These are phyloP conservation scores for Lacerta bilineata DNA, from an alignment of 2,797 vertebrate species.

Conservation along the genomic window DNA sequence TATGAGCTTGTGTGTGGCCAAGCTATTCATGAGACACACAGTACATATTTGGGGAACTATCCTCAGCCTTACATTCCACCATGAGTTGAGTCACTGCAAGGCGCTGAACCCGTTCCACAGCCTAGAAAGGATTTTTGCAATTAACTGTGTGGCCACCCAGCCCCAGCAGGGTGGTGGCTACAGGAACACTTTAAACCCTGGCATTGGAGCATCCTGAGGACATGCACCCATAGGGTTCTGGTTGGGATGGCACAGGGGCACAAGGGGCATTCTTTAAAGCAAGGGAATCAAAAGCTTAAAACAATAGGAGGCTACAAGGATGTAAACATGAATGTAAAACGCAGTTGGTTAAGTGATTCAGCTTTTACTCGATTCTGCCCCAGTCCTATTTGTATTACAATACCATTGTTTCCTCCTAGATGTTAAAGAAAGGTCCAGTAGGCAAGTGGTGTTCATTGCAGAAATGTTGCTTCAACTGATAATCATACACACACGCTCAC, in stretches of 20 bases:
- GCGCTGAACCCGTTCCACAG: conserved; percentile 57
- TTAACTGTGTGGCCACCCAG: conserved; percentile 7
- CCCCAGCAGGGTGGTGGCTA: not conserved
- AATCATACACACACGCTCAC: not conserved
- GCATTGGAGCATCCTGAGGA: not conserved
- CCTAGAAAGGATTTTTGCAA: conserved; percentile 36
- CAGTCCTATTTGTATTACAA: not conserved
- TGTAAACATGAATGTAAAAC: not conserved
- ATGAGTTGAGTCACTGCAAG: conserved; percentile 49
- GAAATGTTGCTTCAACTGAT: not conserved
- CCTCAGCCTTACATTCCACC: conserved; percentile 45
- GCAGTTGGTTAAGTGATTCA: not conserved
- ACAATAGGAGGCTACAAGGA: too few species aligned
- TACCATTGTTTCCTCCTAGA: not conserved
- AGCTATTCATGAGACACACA: conserved; percentile 25
- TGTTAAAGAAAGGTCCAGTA: not conserved
- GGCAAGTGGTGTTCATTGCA: not conserved
- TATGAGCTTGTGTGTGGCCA: not conserved
- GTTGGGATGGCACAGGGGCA: not conserved
- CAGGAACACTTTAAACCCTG: conserved; percentile 15
- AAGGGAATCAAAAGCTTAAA: not conserved
- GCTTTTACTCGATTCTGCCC: not conserved
- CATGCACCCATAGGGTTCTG: not conserved
- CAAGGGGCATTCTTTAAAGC: not conserved
- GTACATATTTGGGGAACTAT: conserved; percentile 1